A percentile compares a stretch with the other conserved stretches of the same genome.
Evolutionary conservation across 2,888 invertebrate species (phyloP).

Genomic region (Ochropleura plecta): DNA sequence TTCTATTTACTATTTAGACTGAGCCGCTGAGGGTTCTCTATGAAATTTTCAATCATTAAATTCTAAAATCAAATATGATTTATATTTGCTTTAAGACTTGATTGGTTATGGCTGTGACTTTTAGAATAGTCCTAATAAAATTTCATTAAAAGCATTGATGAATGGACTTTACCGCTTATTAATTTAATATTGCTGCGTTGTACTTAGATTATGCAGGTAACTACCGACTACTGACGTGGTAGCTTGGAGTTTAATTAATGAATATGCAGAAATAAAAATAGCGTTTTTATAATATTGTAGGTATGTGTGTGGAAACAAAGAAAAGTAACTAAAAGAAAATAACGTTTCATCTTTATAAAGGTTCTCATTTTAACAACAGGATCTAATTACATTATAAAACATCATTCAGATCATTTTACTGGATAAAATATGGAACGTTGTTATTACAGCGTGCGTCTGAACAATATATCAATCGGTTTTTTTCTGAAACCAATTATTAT

Average conservation of each 20-base stretch:
- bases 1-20: background rate
- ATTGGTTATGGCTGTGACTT: background rate
- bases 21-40: background rate
- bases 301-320: background rate
- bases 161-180: background rate
- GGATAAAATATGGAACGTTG: conserved; percentile 21
- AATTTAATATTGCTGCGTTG: conserved; percentile 5
- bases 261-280: background rate
- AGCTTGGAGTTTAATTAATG: conserved; percentile 24
- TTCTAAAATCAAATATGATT: background rate
- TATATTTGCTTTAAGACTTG: background rate
- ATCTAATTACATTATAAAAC: conserved; percentile 48
- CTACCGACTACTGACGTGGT: too few relatives aligned
- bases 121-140: background rate
- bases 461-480: conserved; percentile 61
- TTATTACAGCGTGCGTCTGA: conserved; percentile 47
- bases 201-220: too few relatives aligned
- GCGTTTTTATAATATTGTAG: background rate
- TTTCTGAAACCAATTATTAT: conserved; percentile 61
- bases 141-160: background rate
- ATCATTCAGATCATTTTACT: conserved; percentile 36
- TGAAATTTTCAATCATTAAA: background rate
- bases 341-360: background rate
- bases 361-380: conserved; percentile 17
- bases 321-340: background rate